These are phyloP conservation scores for Diplodus puntazzo DNA, from an alignment of 2,797 vertebrate species.

Conservation along the genomic window DNA sequence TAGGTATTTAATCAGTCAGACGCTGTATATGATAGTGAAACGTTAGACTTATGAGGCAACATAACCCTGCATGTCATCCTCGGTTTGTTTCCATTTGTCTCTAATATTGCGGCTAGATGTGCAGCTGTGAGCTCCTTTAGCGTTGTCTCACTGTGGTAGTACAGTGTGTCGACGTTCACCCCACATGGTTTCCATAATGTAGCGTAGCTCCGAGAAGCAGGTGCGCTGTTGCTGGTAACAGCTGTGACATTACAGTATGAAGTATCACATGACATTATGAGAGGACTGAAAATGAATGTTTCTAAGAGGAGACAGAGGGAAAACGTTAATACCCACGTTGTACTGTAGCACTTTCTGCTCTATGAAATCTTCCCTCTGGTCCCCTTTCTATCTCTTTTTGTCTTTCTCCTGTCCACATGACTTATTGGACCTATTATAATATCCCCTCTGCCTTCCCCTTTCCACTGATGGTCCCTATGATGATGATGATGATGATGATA, in stretches of 20 bases:
- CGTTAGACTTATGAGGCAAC: slow-evolving; percentile 46
- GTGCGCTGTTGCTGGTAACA: slow-evolving; percentile 37
- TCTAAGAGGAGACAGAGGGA: slow-evolving; percentile 53
- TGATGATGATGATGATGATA: slow-evolving; percentile 56
- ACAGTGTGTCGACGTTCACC: slow-evolving; percentile 21
- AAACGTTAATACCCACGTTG: slow-evolving; percentile 62
- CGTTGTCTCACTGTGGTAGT: slow-evolving; percentile 23
- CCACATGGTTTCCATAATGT: slow-evolving; percentile 48
- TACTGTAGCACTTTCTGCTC: slow-evolving; percentile 74
- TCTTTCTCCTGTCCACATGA: slow-evolving; percentile 54
- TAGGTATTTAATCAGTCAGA: slow-evolving; percentile 59
- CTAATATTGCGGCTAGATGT: slow-evolving; percentile 50
- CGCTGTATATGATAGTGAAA: slow-evolving; percentile 58
- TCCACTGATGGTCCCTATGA: slow-evolving; percentile 56
- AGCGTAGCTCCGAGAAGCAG: slow-evolving; percentile 45
- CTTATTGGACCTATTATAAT: slow-evolving; percentile 70
- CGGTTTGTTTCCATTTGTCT: slow-evolving; percentile 62
- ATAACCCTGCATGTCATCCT: slow-evolving; percentile 76
- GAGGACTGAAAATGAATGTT: slow-evolving; percentile 73
- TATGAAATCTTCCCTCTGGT: slow-evolving; percentile 47
- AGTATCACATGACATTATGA: slow-evolving; percentile 20
- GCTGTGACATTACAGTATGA: slow-evolving; percentile 35
- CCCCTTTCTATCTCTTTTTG: slow-evolving; percentile 23
- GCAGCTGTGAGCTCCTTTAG: slow-evolving; percentile 39
- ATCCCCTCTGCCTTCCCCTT: slow-evolving; percentile 49